Evolutionary conservation across 2,113 vertebrate genomes (phyloP), one percentile per base, ranked within the genome.

Genomic region (Herpetotheres cachinnans): DNA sequence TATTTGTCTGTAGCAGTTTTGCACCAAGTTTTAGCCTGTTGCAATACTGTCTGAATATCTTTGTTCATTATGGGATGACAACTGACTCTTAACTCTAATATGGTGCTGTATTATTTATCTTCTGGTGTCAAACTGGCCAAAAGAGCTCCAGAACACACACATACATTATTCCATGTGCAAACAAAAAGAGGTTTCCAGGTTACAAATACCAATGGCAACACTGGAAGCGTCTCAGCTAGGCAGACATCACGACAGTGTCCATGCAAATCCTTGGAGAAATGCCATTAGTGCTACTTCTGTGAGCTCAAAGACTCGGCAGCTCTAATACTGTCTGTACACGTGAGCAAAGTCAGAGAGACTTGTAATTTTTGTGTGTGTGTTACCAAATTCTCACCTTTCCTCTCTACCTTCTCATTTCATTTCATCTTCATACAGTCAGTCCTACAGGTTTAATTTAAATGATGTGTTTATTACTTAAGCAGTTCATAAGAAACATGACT

Each of bases 381-480:
- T 29, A 32, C 59, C 36, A 32, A 63, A 36, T 36, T 32, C 67
- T 74, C 18, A 38, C 92, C 76, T 90, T 71, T 80, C 63, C 58
- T 59, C 56, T 20, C 66, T 65, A 32, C 34, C 44, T 29, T 27
- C 21, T 14, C 7, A 12, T 74, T 79, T 88, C 7, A 29, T 10
- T 32, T 63, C 55, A 13, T 50, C 77, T 49, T 59, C 36, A 22
- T 18, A 1, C 29, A 67, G 42, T 13, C 67, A 29, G 40, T 85
- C 74, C 67, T 83, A 71, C 44, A 25, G 69, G 63, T 46, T 90
- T 82, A 46, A 85, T 78, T 46, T 59, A 77, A 88, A 95, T 71
- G 87, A 74, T 4, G 4, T 46, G 10, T 86, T 96, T 95, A 93
- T 94, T 86, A 88, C 89, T 73, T 38, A 50, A 90, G 82, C 89